Percentiles rank a stretch among this genome's conserved stretches.
Conservation (phyloP, 2,888 invertebrate genomes). For the Orthosia cruda region DNA sequence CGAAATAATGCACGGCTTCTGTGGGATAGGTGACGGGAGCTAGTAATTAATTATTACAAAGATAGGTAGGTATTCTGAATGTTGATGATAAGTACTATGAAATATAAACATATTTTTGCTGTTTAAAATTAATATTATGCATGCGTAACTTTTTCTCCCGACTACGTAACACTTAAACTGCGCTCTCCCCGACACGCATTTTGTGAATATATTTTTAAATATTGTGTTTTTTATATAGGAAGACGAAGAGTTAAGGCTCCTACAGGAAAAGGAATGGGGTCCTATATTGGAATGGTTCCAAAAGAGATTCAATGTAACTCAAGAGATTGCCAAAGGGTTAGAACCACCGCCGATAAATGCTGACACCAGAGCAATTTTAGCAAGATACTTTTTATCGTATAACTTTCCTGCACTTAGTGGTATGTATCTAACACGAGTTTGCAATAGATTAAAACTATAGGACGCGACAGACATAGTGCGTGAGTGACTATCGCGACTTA, state of each 20-base stretch:
- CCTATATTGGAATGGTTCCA: conserved; percentile 98
- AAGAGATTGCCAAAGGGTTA: conserved; percentile 94
- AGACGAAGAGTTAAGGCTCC: conserved; percentile 94
- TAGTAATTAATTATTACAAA: no score
- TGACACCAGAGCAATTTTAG: conserved; percentile 93
- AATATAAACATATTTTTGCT: no score
- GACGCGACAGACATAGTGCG: not conserved
- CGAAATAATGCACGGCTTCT: no score
- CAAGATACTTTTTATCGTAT: conserved; percentile 95
- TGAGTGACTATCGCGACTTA: no score
- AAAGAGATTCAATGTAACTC: conserved; percentile 94
- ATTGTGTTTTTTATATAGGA: conserved; percentile 90
- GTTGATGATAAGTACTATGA: no score
- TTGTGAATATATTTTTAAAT: not conserved
- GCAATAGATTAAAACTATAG: not conserved
- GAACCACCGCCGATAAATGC: conserved; percentile 93
- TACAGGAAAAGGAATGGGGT: conserved; percentile 97
- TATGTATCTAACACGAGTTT: conserved; percentile 79
- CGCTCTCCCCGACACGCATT: no score
- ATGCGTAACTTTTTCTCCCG: no score
- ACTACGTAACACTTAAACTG: no score
- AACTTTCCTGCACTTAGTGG: conserved; percentile 96
- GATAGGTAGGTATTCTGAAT: no score
- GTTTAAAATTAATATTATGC: no score
- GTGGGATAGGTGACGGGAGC: no score